Conservation (phyloP, 2,113 vertebrate genomes). For the Trinectes maculatus region DNA sequence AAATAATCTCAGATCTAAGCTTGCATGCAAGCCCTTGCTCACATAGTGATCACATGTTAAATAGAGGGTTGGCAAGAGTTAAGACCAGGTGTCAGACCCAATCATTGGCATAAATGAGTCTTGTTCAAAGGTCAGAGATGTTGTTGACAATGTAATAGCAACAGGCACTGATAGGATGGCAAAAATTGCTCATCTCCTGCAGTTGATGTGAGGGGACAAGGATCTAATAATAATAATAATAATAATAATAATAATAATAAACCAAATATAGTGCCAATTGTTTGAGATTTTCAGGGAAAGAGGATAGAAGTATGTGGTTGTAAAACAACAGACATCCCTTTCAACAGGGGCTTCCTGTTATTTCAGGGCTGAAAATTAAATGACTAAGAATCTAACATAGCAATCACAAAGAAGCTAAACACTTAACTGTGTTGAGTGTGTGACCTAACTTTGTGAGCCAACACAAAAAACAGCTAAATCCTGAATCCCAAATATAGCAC, state of each 20-base stretch:
- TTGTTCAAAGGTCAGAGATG: not conserved
- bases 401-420: conserved; percentile 50
- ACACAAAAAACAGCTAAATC: conserved; percentile 75
- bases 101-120: conserved; percentile 7
- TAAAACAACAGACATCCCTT: conserved; percentile 25
- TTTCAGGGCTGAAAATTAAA: conserved; percentile 63
- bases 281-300: not conserved
- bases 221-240: not conserved
- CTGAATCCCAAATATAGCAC: conserved; percentile 88
- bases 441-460: conserved; percentile 58
- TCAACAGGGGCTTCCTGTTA: conserved; percentile 40
- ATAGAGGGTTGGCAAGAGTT: not conserved
- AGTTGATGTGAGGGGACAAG: not conserved
- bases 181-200: conserved; percentile 32
- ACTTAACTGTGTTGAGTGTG: too few relatives aligned
- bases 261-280: not conserved
- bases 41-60: conserved; percentile 23
- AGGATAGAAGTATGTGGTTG: conserved; percentile 17
- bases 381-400: conserved; percentile 19
- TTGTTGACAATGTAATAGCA: not conserved
- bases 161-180: conserved; percentile 13
- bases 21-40: conserved; percentile 32
- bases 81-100: conserved; percentile 13
- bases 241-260: not conserved
- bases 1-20: conserved; percentile 45